phyloP scores from a whole-genome alignment of 2,888 invertebrate species.

The Onchidella celtica region DNA sequence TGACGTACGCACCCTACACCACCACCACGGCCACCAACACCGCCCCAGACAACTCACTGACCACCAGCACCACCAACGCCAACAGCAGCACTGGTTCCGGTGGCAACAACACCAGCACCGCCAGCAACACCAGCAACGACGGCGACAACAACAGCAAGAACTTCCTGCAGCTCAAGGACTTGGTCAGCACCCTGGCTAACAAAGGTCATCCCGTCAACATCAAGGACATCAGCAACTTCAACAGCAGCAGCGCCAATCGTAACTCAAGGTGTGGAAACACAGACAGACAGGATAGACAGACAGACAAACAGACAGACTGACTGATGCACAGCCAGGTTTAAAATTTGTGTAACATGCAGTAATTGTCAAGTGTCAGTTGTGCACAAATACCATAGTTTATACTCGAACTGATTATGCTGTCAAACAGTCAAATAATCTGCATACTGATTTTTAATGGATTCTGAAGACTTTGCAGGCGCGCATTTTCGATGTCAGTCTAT shows the following conservation, averaged over 20 bases:
- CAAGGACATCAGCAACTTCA: constrained; percentile 45
- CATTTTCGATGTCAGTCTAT: no score
- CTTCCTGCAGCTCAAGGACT: constrained; percentile 42
- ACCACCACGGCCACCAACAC: constrained; percentile 37
- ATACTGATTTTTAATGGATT: no score
- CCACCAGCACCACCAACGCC: constrained; percentile 1
- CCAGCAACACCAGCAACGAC: constrained; percentile 37
- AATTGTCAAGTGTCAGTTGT: no score
- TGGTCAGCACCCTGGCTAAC: constrained; percentile 45
- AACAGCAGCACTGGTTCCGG: neutral
- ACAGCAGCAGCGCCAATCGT: constrained; percentile 36
- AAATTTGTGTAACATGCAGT: no score
- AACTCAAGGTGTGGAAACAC: constrained; percentile 43
- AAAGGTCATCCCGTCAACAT: constrained; percentile 50
- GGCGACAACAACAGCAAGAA: constrained; percentile 46
- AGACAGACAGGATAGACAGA: no score
- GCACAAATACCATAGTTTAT: no score
- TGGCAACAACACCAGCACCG: constrained; percentile 29
- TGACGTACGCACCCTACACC: constrained; percentile 37
- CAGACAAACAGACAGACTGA: no score
- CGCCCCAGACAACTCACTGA: constrained; percentile 28
- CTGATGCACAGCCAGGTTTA: no score
- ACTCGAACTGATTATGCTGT: no score
- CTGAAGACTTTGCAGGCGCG: no score
- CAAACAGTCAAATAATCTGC: no score